phyloP scores from a whole-genome alignment of 2,797 vertebrate species.

The Propithecus perrieri region DNA sequence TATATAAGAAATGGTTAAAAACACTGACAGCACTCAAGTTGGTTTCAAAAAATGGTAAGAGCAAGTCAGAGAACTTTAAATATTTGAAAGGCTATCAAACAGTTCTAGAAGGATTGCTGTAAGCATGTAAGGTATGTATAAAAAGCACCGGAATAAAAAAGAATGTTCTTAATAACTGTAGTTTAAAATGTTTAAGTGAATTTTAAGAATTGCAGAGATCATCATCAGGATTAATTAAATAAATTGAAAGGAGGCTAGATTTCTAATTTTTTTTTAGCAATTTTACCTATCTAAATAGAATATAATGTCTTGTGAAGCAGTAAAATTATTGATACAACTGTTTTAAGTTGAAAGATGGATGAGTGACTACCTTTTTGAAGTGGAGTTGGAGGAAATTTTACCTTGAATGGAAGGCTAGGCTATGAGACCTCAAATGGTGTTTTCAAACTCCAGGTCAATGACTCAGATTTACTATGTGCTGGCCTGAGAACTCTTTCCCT shows the following conservation, averaged over 20 bases:
- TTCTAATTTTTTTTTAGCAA: conserved; percentile 19
- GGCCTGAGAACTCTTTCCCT: background rate
- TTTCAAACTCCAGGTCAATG: background rate
- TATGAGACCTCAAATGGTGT: background rate
- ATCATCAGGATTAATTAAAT: background rate
- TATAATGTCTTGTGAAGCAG: background rate
- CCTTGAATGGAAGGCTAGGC: background rate
- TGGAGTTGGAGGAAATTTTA: background rate
- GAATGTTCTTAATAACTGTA: background rate
- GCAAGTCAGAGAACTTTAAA: background rate
- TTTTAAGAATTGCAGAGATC: background rate
- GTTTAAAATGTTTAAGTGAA: background rate
- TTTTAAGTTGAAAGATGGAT: background rate
- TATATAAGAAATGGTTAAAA: background rate
- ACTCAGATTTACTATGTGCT: background rate
- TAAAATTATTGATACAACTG: background rate
- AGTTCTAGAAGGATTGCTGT: background rate
- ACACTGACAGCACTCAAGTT: background rate
- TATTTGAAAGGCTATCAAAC: background rate
- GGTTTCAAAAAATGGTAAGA: background rate
- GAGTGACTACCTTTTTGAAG: background rate
- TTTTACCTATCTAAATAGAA: background rate
- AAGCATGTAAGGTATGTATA: background rate
- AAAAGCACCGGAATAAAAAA: background rate
- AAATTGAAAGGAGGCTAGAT: background rate